Base-by-base conservation (phyloP, 2,113 vertebrate species). In the Irena cyanogastra region DNA sequence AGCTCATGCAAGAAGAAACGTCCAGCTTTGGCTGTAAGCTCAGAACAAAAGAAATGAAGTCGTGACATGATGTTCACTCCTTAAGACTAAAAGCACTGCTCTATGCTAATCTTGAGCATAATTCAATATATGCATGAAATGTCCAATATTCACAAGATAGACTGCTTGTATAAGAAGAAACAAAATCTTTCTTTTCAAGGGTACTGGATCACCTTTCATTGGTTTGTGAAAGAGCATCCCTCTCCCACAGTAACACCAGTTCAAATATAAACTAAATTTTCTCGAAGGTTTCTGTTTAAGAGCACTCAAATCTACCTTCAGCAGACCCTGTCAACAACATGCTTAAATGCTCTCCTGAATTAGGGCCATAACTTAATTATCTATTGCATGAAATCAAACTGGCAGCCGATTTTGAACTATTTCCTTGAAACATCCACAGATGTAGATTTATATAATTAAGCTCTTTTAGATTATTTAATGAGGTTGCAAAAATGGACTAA, bases 391-490 rank as follows among this genome's bases (percentile, higher is more conserved):
- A 83, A 52, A 88, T 78, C 65, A 78, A 81, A 69, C 22, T 60
- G 35, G 44, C n/a, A 92, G 41, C 13, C 15, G 7, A 89, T 64
- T 82, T 89, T 68, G 64, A 93, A 87, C 56, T 83, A 78, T 21
- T 82, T 94, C 69, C 44, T 75, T 94, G 75, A 86, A 95, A 87
- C 44, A 89, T 74, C 77, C 56, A 79, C 89, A 94, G 56, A 95
- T 41, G 80, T 41, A 90, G 35, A 86, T 87, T 91, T 87, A 89
- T 37, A 68, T 71, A 91, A 94, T 82, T 87, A 95, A 78, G 57
- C 26, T 82, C 84, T 94, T 90, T 91, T 78, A 60, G 60, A 87
- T 71, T 31, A 87, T 89, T 91, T 84, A 94, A 84, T 71, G 87
- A 96, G 22, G 56, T 75, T 94, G 35, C 28, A 84, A 87, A 93